Base-by-base conservation (phyloP, 2,113 vertebrate species). In the Anolis sagrei region DNA sequence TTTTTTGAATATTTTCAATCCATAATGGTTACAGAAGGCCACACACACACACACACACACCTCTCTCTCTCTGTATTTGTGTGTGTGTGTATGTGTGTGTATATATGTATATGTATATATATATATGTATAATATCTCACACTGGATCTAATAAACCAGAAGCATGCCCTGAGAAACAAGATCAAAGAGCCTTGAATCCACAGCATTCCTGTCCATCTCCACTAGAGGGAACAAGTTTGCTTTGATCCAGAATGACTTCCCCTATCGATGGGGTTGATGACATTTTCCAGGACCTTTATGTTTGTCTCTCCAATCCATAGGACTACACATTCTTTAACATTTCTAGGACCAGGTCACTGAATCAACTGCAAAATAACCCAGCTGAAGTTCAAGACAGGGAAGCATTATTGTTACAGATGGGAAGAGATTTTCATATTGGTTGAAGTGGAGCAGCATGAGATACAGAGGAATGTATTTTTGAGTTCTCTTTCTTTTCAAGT, bases 221-320 rank as follows among this genome's bases (percentile, higher is more conserved):
- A 48, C 93, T 92, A 94, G 94, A 93, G 94, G 94, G 93, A 91
- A 90, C 89, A 91, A 87, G 90, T 91, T 85, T 87, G 90, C 93
- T 95, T 93, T 90, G n/a, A 86, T 95, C 82, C 0, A 23, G 19
- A 25, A 2, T 0, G 16, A 3, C 11, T 77, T 29, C 48, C 16
- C 64, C 48, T 36, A 2, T 70, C 69, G 7, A 2, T 32, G 34
- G 23, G n/a, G 75, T 27, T 25, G 39, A 21, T 27, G 4, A 44
- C 39, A 44, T 44, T 51, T 23, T 36, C 64, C 64, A 0, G 32
- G 32, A 18, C 14, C 77, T 75, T 51, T 48, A 7, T 27, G 0
- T 62, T 78, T 2, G 80, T 0, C 34, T 21, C 54, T 23, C 25
- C 36, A 44, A 29, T 62, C 25, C 7, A 21, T n/a, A 32, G 39